phyloP scores from a whole-genome alignment of 2,797 vertebrate genomes.

The Hypotaenidia philippensis region DNA sequence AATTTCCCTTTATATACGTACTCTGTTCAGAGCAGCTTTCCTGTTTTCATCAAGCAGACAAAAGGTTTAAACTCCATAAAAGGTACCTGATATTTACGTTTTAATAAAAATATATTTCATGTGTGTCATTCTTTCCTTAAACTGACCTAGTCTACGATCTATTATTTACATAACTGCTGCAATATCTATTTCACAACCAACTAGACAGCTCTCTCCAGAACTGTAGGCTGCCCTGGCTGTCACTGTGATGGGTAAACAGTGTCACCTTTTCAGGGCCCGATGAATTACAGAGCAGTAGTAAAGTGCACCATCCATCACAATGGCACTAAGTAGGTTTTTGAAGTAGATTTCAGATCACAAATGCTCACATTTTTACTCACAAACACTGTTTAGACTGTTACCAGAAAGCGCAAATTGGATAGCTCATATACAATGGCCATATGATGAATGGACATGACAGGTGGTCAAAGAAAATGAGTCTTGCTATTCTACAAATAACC shows the following conservation, averaged over 20 bases:
- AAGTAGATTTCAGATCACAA: conserved; percentile 83
- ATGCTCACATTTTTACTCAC: conserved; percentile 67
- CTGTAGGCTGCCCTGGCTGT: conserved; percentile 76
- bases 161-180: conserved; percentile 72
- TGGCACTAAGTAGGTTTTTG: conserved; percentile 85
- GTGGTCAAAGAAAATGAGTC: conserved; percentile 79
- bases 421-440: conserved; percentile 76
- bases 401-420: conserved; percentile 82
- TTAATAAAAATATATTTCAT: conserved; percentile 58
- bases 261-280: conserved; percentile 76
- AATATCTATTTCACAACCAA: conserved; percentile 65
- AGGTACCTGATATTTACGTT: conserved; percentile 40
- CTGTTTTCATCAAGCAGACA: conserved; percentile 9
- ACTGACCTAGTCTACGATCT: conserved; percentile 34
- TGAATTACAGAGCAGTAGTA: conserved; percentile 82
- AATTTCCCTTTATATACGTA: neutral
- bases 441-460: conserved; percentile 91
- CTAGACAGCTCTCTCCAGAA: conserved; percentile 64
- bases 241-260: conserved; percentile 74
- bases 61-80: conserved; percentile 48
- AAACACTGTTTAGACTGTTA: conserved; percentile 86
- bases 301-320: conserved; percentile 86
- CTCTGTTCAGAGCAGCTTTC: neutral
- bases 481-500: conserved; percentile 77
- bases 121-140: neutral